Conservation (phyloP, 2,888 invertebrate species). For the Rhyacophila evoluta region DNA sequence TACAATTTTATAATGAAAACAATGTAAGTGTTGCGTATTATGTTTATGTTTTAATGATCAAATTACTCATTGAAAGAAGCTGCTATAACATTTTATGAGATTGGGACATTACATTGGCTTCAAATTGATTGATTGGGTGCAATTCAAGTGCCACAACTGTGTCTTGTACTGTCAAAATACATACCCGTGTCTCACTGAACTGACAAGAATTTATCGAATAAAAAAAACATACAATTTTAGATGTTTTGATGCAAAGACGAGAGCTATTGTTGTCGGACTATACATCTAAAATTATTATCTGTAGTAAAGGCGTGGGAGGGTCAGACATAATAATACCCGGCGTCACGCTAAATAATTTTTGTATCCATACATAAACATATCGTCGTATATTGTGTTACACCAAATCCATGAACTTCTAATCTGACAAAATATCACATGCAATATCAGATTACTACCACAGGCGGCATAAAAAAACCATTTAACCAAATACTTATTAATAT, state of each 20-base stretch:
- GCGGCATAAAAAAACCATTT: too few species aligned
- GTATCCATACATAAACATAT: neutral
- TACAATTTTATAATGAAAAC: too few species aligned
- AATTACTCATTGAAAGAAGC: too few species aligned
- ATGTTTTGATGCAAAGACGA: neutral
- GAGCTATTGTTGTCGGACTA: neutral
- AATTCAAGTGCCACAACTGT: neutral
- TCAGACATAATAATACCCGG: neutral
- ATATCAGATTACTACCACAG: too few species aligned
- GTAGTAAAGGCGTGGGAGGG: neutral
- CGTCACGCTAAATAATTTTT: neutral
- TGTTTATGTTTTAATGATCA: too few species aligned
- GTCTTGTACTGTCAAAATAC: neutral
- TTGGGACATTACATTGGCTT: neutral
- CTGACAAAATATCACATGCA: too few species aligned
- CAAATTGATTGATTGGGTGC: neutral
- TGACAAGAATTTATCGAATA: too few species aligned
- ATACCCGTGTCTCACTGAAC: too few species aligned
- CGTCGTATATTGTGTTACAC: neutral
- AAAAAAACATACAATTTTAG: too few species aligned
- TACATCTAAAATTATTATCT: conserved; percentile 7
- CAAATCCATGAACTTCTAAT: too few species aligned
- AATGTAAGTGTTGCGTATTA: too few species aligned
- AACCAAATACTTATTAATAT: too few species aligned
- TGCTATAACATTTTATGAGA: neutral